Evolutionary conservation across 1,140 invertebrate species (phyloP), one percentile per base, ranked within the genome.

Genomic region (Pseudomyrmex dendroicus): DNA sequence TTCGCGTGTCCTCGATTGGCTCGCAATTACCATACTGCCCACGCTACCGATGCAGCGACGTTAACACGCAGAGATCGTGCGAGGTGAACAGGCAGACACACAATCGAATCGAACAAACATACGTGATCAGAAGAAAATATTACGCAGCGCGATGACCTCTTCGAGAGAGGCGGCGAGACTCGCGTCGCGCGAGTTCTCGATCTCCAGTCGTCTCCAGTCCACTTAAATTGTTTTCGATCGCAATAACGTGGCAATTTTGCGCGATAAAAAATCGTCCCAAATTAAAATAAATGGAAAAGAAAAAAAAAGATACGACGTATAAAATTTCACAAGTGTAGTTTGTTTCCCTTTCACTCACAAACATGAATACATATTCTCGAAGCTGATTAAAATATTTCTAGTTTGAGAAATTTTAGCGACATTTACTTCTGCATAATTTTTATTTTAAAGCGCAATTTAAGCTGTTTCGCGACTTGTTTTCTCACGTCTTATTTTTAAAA

Each of bases 11-110:
- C 59, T 73, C n/a, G 56, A 84, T 78, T 84, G 73, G 64, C 52
- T 64, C 10, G 52, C 67, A 73, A 67, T 84, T 86, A 80, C 54
- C 64, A 57, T 66, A 64, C 76, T 68, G 77, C 83, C 85, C 85
- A 86, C 86, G 78, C 56, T 35, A 35, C 35, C 46, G 20, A 73
- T 63, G 17, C n/a, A 68, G 25, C 20, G 54, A 68, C 73, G 54
- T 85, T 83, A 83, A 83, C 70, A 67, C 76, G 54, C 50, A 62
- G 54, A 50, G 57, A 59, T 70, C 61, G 64, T 54, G 48, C 56
- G 61, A 70, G 61, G 44, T 50, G 25, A 17, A 64, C 54, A 57
- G 22, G 46, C 35, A 46, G 46, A 61, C 61, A 2, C 70, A 20
- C 50, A 35, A 35, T 35, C 35, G 35, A 35, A 35, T 35, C 35